Conservation (phyloP, 2,888 invertebrate genomes). For the Augochlorella aurata region DNA sequence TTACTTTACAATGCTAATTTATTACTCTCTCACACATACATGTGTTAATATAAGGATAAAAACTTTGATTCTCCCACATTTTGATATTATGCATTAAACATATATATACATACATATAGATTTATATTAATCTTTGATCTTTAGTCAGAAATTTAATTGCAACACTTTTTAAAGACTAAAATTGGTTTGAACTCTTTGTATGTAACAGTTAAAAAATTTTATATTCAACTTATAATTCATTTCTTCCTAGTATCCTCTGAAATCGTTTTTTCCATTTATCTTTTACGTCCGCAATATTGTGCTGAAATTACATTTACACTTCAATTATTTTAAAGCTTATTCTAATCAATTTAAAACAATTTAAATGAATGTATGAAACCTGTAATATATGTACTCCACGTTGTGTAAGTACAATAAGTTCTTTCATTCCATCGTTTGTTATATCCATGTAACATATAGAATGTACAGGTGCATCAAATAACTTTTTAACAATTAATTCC, state of each 20-base stretch:
- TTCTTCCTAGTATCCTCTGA: constrained; percentile 49
- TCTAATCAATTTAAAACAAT: background rate
- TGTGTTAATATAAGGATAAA: constrained; percentile 27
- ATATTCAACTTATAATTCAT: background rate
- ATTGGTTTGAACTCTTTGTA: constrained; percentile 1
- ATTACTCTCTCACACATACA: constrained; percentile 30
- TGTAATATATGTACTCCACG: constrained; percentile 87
- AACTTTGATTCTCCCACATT: constrained; percentile 17
- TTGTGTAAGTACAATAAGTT: constrained; percentile 86
- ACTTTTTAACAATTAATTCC: constrained; percentile 83
- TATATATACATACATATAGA: constrained; percentile 7
- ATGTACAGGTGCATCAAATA: constrained; percentile 85
- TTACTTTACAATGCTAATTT: constrained; percentile 12
- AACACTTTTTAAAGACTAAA: constrained; percentile 4
- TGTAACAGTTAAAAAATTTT: background rate
- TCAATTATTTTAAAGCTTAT: background rate
- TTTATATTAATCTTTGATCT: constrained; percentile 3
- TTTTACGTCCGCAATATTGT: constrained; percentile 71
- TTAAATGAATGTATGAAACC: constrained; percentile 76
- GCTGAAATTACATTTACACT: constrained; percentile 62
- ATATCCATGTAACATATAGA: constrained; percentile 85
- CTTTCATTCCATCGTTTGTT: constrained; percentile 86
- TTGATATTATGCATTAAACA: background rate
- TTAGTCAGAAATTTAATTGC: constrained; percentile 11
- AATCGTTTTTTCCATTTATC: constrained; percentile 72